Evolutionary conservation across 1,140 invertebrate species (phyloP).

Genomic region (Leptestheria dahalacensis): DNA sequence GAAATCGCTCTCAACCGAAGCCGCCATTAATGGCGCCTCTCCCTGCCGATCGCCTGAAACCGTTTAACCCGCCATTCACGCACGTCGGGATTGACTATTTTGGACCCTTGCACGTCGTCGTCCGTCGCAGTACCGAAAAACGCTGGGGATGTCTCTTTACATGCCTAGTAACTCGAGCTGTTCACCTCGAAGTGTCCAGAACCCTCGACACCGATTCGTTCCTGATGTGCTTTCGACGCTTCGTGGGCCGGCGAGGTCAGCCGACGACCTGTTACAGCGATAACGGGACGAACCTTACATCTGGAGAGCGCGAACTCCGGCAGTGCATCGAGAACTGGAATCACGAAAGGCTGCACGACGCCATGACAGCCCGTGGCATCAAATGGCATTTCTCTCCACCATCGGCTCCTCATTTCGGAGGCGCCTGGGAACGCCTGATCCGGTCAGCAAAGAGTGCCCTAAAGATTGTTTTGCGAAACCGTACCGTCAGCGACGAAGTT

Average conservation of each 20-base stretch:
- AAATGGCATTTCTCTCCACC: conserved; percentile 2
- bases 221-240: conserved; percentile 16
- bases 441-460: neutral
- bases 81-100: conserved; percentile 24
- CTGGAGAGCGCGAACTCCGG: neutral
- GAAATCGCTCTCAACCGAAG: neutral
- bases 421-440: conserved; percentile 7
- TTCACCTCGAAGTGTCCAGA: conserved; percentile 20
- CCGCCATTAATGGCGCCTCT: conserved; percentile 5
- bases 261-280: conserved; percentile 19
- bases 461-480: neutral
- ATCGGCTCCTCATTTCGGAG: no score
- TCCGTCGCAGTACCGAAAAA: conserved; percentile 1
- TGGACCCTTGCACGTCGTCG: conserved; percentile 22
- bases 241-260: conserved; percentile 19
- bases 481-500: conserved; percentile 10
- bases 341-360: neutral
- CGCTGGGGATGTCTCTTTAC: conserved; percentile 24
- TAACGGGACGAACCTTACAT: conserved; percentile 22
- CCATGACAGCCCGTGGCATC: neutral
- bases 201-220: conserved; percentile 15
- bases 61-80: conserved; percentile 10
- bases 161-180: conserved; percentile 23
- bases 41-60: conserved; percentile 3
- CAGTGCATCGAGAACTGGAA: neutral